Evolutionary conservation across 2,113 vertebrate genomes (phyloP), one percentile per base, ranked within the genome.

Genomic region (Grammomys surdaster): DNA sequence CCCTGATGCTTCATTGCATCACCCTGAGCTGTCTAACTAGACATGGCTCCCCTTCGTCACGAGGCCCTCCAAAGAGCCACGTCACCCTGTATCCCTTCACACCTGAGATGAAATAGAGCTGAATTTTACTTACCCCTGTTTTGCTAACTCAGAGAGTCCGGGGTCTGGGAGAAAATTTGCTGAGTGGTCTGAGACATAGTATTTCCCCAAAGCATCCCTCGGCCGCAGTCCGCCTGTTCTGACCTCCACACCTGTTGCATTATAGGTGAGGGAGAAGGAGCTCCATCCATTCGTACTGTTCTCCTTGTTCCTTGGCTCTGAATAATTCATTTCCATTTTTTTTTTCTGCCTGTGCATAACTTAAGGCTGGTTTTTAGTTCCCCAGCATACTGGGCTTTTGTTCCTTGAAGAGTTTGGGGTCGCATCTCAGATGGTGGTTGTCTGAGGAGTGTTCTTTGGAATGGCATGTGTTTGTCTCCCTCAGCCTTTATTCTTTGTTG

Each of bases 1-100:
- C 28, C 3, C 1, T 40, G 48, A 84, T 43, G 70, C 3, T 31
- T 3, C 6, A 11, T 3, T 13, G 1, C 48, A 72, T 43, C 36
- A 9, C 11, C 24, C 43, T 1, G 1, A 7, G 16, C 11, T 11
- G 43, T 51, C 16, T 22, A 33, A 46, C 40, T 22, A 7, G 9
- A 13, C 36, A 24, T 54, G 1, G 0, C 5, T 28, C n/a, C 3
- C 11, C 67, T 40, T 1, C 33, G n/a, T 73, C 19, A 0, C 0
- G 0, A 1, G 16, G 70, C n/a, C 12, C 20, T 69, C 48, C 65
- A 5, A 9, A 33, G 3, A 33, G 86, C 46, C 10, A 46, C n/a
- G 13, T 0, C 58, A 43, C 36, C 3, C 24, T 2, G 0, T 1
- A 33, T 19, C 8, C 76, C 84, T 72, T 58, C 58, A 67, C n/a